Evolutionary conservation across 92 coral and sea anemone species (phyloP), one percentile per base, ranked within the genome.

Genomic region (Micromussa lordhowensis): DNA sequence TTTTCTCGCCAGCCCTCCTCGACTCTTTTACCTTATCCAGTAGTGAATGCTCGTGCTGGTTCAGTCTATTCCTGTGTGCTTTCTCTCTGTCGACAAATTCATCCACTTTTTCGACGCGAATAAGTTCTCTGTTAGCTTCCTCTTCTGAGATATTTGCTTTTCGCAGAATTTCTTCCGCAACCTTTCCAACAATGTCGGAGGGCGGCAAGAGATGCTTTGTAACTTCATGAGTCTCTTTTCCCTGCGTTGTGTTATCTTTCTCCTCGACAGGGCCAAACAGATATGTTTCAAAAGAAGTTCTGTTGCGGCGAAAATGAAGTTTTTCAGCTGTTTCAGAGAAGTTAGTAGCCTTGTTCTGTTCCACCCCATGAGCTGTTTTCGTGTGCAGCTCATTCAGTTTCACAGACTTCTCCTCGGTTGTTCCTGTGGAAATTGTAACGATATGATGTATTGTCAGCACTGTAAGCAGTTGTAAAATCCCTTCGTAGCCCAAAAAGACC

Each of bases 51-150:
- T 78, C 82, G 30, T 72, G 85, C 59, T 78, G 55, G 34, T 29
- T 75, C 26, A 54, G 15, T 59, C 29, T 58, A 32, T 59, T 58
- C 4, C 59, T 34, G 15, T 31, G 76, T 34, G 10, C 24, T 1
- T 38, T 59, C 22, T 92, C 72, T n/a, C 34, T 83, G 61, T 90
- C 89, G 17, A 90, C 84, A 30, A 14, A 69, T 71, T 74, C 76
- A 51, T 93, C 96, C 28, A 93, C 94, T 88, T 77, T 95, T 86
- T 95, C 96, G 22, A 92, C 96, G 30, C 98, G 94, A 51, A 90
- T 58, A 35, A 95, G 93, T 29, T 85, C 87, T 54, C 95, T 93
- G 69, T 95, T 94, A 0, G 98, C 95, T 53, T 94, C 95, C 69
- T 90, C 90, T 9, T 58, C 82, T 34, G 98, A 94, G n/a, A 92